Evolutionary conservation across 2,113 vertebrate genomes (phyloP).

Genomic region (Natator depressus): DNA sequence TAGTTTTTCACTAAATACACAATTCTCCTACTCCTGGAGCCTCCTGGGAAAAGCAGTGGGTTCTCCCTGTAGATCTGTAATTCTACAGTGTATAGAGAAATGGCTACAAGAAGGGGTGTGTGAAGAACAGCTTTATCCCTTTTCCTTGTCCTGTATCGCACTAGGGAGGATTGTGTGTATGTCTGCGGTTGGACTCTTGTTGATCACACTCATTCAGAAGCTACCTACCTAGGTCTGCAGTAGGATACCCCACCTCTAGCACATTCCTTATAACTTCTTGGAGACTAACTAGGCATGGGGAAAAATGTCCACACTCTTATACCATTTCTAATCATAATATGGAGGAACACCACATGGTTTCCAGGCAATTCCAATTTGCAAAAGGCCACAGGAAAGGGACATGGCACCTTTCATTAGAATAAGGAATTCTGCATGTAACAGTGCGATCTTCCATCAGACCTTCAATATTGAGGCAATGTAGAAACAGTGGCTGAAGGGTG

Average conservation of each 20-base stretch:
- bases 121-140: slow-evolving; percentile 68
- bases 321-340: slow-evolving; percentile 75
- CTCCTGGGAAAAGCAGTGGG: slow-evolving; percentile 79
- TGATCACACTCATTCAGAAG: slow-evolving; percentile 55
- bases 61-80: slow-evolving; percentile 77
- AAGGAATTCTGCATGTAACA: slow-evolving; percentile 74
- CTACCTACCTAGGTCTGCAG: slow-evolving; percentile 60
- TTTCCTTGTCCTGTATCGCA: slow-evolving; percentile 72
- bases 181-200: slow-evolving; percentile 57
- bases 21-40: slow-evolving; percentile 81
- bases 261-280: slow-evolving; percentile 59
- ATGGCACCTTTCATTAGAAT: slow-evolving; percentile 75
- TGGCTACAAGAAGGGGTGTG: slow-evolving; percentile 65
- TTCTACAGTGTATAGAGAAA: slow-evolving; percentile 77
- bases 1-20: slow-evolving; percentile 89
- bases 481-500: slow-evolving; percentile 81
- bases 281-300: slow-evolving; percentile 78
- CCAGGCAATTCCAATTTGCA: slow-evolving; percentile 72
- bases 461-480: slow-evolving; percentile 80
- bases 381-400: slow-evolving; percentile 80
- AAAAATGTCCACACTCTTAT: slow-evolving; percentile 76
- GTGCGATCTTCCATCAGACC: slow-evolving; percentile 74
- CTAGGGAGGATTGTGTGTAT: slow-evolving; percentile 53
- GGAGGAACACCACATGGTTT: slow-evolving; percentile 74
- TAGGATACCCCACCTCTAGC: slow-evolving; percentile 69